Percentiles rank a stretch among this genome's conserved stretches.
Conservation (phyloP, 2,888 invertebrate species). For the Amitus sp. region DNA sequence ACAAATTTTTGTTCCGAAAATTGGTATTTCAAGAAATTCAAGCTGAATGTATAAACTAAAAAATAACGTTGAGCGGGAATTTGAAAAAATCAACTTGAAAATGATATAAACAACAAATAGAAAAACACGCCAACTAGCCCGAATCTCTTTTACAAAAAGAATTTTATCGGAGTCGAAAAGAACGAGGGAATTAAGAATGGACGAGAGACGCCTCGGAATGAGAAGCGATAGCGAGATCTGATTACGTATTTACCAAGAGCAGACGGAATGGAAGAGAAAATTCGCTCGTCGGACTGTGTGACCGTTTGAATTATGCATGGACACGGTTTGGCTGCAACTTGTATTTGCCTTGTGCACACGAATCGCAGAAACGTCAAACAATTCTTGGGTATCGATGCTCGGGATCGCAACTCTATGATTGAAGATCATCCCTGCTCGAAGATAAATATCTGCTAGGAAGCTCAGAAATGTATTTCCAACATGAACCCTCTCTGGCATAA, state of each 20-base stretch:
- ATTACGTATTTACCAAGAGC: conserved; percentile 64
- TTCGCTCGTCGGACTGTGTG: conserved; percentile 57
- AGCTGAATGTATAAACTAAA: no score
- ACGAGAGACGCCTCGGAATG: conserved; percentile 15
- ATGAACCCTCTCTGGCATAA: neutral
- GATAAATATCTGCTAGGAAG: conserved; percentile 27
- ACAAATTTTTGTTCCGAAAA: no score
- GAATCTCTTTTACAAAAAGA: no score
- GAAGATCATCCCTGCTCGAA: conserved; percentile 25
- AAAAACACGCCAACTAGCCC: no score
- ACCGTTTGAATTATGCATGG: conserved; percentile 66
- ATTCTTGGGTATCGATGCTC: conserved; percentile 34
- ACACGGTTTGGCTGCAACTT: conserved; percentile 63
- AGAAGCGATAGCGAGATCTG: conserved; percentile 59
- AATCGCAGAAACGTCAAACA: conserved; percentile 45
- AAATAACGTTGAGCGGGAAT: no score
- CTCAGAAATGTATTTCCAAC: neutral
- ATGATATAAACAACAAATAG: no score
- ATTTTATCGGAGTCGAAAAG: conserved; percentile 17
- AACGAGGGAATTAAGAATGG: conserved; percentile 10
- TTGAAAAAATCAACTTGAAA: no score
- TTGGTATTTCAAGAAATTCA: no score
- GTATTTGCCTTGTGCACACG: conserved; percentile 59
- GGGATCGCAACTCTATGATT: conserved; percentile 30
- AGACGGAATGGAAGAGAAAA: conserved; percentile 62